Base-by-base conservation (phyloP, 2,888 invertebrate genomes). In the Sminthurinus aureus region DNA sequence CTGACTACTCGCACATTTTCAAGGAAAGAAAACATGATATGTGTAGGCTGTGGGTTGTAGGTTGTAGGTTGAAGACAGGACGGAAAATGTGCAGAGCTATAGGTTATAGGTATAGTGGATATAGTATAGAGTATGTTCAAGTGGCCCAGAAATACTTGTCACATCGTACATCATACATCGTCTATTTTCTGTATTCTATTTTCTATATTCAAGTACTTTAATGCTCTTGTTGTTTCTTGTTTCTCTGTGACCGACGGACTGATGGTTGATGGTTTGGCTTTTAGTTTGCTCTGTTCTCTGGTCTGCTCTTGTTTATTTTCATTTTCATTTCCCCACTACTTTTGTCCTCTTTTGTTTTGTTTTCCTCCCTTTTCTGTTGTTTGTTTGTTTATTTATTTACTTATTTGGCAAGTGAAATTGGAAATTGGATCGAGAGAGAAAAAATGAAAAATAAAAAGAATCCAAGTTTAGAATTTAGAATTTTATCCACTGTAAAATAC, bases 1-100 rank as follows among this genome's bases (percentile, higher is more conserved):
- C 78, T 78, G 64, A 76, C 51, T 76, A 18, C n/a, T n/a, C n/a
- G 58, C 22, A 13, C 50, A 76, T 50, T 76, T 58, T 76, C 76
- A 76, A 76, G 76, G 76, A 76, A 76, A 76, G 76, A 71, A 71
- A 76, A 76, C 76, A 76, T 58, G 58, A 76, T 24, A 26, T 71
- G 71, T 24, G 24, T 71, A 24, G 24, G 24, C 6, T 13, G 24
- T 58, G 2, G 58, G 0, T 13, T 58, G 58, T 15, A n/a, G n/a
- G 58, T 9, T 38, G 38, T 38, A n/a, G n/a, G n/a, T n/a, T n/a
- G n/a, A n/a, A n/a, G n/a, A n/a, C n/a, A n/a, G n/a, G n/a, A n/a
- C n/a, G n/a, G n/a, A n/a, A n/a, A n/a, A n/a, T n/a, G 38, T 38
- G 6, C 6, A 38, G 6, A 38, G 38, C n/a, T 38, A 38, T 38